Evolutionary conservation across 2,888 invertebrate species (phyloP).

Genomic region (Octodonta nipae): DNA sequence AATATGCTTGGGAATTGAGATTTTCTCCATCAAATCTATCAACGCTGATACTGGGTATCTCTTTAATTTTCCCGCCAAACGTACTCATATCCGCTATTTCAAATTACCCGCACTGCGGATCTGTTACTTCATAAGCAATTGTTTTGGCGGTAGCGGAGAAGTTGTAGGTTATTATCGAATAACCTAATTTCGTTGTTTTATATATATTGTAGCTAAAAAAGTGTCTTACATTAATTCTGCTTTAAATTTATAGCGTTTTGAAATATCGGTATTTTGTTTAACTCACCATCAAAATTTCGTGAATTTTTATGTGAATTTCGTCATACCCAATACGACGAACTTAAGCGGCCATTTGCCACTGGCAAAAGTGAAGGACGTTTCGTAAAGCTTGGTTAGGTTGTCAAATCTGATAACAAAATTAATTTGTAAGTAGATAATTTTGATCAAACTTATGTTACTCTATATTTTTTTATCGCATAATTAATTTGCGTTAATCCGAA

Average conservation of each 20-base stretch:
- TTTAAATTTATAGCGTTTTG: too few species aligned
- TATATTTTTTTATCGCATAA: too few species aligned
- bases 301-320: too few species aligned
- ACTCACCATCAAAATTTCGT: too few species aligned
- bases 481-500: too few species aligned
- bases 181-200: conserved; percentile 2
- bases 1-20: conserved; percentile 40
- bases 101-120: conserved; percentile 17
- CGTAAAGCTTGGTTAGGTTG: conserved; percentile 37
- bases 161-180: conserved; percentile 8
- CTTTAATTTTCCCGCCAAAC: conserved; percentile 45
- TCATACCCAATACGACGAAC: too few species aligned
- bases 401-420: conserved; percentile 26
- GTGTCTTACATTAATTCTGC: too few species aligned
- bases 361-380: conserved; percentile 29
- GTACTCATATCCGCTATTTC: conserved; percentile 39
- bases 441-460: too few species aligned
- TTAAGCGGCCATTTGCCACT: conserved; percentile 29
- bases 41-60: conserved; percentile 47
- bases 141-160: conserved; percentile 28
- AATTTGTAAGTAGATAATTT: conserved; percentile 30
- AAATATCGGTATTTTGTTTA: too few species aligned
- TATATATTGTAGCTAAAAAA: too few species aligned
- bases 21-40: conserved; percentile 44
- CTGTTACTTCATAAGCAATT: conserved; percentile 20